Evolutionary conservation across 2,888 invertebrate species (phyloP).

Genomic region (Brachylomia viminalis): DNA sequence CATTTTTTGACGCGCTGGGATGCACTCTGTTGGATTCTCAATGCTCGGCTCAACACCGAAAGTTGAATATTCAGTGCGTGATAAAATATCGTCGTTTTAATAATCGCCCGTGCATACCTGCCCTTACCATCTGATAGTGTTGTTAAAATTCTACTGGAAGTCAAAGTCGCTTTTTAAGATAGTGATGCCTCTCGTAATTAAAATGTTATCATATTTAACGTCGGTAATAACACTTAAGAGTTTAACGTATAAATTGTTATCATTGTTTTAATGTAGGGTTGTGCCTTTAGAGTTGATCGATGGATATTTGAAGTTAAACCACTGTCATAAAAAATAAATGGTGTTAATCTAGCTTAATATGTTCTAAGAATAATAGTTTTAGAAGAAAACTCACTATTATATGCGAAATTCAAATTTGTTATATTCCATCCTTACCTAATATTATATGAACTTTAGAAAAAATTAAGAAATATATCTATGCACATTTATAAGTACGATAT

Average conservation of each 20-base stretch:
- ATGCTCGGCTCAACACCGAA: too few relatives aligned
- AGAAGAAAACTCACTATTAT: not conserved
- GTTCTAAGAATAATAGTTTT: not conserved
- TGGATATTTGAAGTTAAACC: not conserved
- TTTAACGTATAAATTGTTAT: constrained; percentile 13
- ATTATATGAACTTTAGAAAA: not conserved
- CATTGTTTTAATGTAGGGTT: not conserved
- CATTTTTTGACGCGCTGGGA: not conserved
- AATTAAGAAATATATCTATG: not conserved
- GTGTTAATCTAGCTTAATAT: not conserved
- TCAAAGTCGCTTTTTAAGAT: constrained; percentile 18
- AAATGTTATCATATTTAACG: constrained; percentile 26
- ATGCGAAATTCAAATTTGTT: not conserved
- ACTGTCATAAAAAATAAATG: not conserved
- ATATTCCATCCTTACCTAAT: too few relatives aligned
- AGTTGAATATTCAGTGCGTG: not conserved
- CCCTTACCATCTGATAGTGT: not conserved
- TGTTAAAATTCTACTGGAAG: constrained; percentile 39
- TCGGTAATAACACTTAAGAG: constrained; percentile 9
- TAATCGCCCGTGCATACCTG: too few relatives aligned
- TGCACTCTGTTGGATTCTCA: not conserved
- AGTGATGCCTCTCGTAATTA: constrained; percentile 20
- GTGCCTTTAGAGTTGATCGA: not conserved
- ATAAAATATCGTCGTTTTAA: not conserved
- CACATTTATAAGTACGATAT: too few relatives aligned